Conservation (phyloP, 2,888 invertebrate species). For the Melieria picta region DNA sequence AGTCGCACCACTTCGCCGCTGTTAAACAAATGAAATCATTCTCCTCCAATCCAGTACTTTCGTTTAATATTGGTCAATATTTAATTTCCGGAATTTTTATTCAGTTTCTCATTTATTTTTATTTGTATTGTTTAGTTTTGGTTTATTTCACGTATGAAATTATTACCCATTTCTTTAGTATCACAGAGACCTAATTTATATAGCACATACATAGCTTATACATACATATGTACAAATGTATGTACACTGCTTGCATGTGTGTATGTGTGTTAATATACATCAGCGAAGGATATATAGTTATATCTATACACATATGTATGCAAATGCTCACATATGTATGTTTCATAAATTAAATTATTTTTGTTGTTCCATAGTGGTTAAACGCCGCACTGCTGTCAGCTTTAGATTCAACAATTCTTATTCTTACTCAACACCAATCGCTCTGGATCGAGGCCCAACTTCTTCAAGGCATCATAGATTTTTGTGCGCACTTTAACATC, state of each 20-base stretch:
- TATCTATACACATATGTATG: conserved; percentile 8
- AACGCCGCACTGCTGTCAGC: no score
- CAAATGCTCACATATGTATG: conserved; percentile 9
- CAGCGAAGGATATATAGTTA: conserved; percentile 10
- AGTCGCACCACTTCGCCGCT: no score
- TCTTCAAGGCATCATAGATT: conserved; percentile 73
- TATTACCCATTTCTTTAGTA: conserved; percentile 37
- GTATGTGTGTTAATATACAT: neutral
- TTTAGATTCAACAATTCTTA: conserved; percentile 68
- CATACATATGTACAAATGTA: no score
- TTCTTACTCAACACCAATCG: conserved; percentile 77
- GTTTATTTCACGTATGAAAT: neutral
- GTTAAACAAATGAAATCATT: no score
- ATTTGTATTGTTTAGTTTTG: no score
- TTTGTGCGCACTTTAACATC: conserved; percentile 72
- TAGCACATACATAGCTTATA: no score
- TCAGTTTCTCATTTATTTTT: neutral
- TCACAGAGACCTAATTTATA: conserved; percentile 45
- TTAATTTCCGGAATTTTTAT: neutral
- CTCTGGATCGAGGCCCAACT: conserved; percentile 74
- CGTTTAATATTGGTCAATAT: no score
- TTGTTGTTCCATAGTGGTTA: no score
- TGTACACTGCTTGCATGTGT: no score
- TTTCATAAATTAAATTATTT: conserved; percentile 22
- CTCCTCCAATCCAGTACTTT: no score